phyloP scores from a whole-genome alignment of 2,888 invertebrate genomes.

The Pseudeuparius sepicola region DNA sequence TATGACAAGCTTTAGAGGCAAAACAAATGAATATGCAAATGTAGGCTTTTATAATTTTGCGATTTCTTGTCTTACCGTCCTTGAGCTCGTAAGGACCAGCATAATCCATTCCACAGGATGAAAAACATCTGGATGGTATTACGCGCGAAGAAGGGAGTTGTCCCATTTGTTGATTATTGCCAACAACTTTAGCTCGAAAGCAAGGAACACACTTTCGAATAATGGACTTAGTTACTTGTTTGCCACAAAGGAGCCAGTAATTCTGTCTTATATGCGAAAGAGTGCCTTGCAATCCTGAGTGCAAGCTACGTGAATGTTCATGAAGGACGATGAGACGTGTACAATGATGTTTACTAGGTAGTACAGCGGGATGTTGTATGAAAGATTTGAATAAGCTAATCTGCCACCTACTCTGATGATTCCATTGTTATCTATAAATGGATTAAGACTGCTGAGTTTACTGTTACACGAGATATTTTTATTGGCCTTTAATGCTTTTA shows the following conservation, averaged over 20 bases:
- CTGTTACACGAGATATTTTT: conserved; percentile 9
- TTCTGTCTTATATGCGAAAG: conserved; percentile 16
- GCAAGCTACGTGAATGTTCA: conserved; percentile 19
- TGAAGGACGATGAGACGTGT: conserved; percentile 15
- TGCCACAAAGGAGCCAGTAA: conserved; percentile 17
- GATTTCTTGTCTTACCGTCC: conserved; percentile 15
- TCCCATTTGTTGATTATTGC: conserved; percentile 16
- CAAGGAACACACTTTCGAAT: conserved; percentile 17
- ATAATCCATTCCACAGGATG: conserved; percentile 18
- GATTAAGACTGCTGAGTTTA: conserved; percentile 11
- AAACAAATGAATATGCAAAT: conserved; percentile 20
- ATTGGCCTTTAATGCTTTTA: conserved; percentile 5
- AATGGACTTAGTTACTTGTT: conserved; percentile 10
- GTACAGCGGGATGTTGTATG: conserved; percentile 16
- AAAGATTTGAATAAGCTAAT: conserved; percentile 14
- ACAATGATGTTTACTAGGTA: conserved; percentile 16
- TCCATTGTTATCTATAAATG: conserved; percentile 15
- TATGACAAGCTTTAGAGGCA: conserved; percentile 18
- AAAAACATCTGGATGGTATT: conserved; percentile 17
- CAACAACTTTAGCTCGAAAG: conserved; percentile 13
- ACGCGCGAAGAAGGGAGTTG: conserved; percentile 16
- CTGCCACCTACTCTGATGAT: conserved; percentile 20
- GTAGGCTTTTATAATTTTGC: conserved; percentile 16
- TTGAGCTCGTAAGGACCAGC: conserved; percentile 20
- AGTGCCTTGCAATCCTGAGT: conserved; percentile 16